A percentile compares a stretch with the other conserved stretches of the same genome.
These are phyloP conservation scores for Drosophila neonasuta DNA, from an alignment of 2,888 invertebrate species.

Conservation along the genomic window DNA sequence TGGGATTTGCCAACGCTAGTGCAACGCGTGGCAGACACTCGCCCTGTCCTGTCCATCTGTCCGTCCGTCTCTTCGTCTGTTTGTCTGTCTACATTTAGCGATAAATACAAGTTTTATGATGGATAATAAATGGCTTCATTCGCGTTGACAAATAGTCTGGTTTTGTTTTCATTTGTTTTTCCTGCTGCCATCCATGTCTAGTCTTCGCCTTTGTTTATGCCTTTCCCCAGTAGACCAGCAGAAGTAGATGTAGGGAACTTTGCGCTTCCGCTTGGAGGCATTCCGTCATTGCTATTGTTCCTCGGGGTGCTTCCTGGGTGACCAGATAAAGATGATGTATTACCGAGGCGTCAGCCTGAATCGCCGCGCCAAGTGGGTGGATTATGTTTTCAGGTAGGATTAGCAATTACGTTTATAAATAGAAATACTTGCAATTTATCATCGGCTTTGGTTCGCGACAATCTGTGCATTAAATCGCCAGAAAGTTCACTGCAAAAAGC, in stretches of 20 bases:
- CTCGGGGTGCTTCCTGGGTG: slow-evolving; percentile 44
- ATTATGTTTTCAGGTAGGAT: slow-evolving; percentile 79
- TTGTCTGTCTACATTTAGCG: slow-evolving; percentile 66
- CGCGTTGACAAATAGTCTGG: slow-evolving; percentile 80
- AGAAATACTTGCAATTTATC: slow-evolving; percentile 73
- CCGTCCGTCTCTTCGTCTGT: background rate
- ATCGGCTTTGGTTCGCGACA: slow-evolving; percentile 40
- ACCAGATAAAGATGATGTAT: slow-evolving; percentile 76
- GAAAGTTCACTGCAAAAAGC: slow-evolving; percentile 47
- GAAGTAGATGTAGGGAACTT: slow-evolving; percentile 17
- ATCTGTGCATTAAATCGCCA: slow-evolving; percentile 57
- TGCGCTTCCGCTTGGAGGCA: slow-evolving; percentile 25
- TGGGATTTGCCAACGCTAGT: slow-evolving; percentile 60
- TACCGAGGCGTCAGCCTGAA: slow-evolving; percentile 47
- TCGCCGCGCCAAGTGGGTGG: slow-evolving; percentile 71
- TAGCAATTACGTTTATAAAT: slow-evolving; percentile 78
- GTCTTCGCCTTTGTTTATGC: slow-evolving; percentile 39
- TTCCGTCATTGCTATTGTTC: slow-evolving; percentile 44
- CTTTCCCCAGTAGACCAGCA: slow-evolving; percentile 9
- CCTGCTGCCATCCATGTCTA: slow-evolving; percentile 10
- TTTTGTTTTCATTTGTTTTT: slow-evolving; percentile 75
- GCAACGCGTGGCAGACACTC: slow-evolving; percentile 45
- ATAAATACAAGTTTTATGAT: slow-evolving; percentile 81
- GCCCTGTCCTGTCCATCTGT: background rate
- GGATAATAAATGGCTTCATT: slow-evolving; percentile 81